phyloP scores from a whole-genome alignment of 2,113 vertebrate species.

The Zosterops borbonicus region DNA sequence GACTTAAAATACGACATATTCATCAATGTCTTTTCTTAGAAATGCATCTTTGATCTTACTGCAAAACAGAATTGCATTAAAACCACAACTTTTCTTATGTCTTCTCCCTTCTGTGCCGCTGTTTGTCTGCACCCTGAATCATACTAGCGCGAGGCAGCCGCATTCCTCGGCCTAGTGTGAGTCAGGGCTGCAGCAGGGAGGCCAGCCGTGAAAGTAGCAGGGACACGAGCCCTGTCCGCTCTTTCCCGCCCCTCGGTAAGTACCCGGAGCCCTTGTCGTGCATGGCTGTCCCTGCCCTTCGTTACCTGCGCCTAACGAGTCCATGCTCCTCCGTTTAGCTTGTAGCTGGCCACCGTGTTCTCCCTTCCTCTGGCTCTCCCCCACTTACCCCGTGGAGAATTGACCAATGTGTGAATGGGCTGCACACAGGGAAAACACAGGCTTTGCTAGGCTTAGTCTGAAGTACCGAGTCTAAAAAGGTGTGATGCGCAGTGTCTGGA shows the following conservation, averaged over 20 bases:
- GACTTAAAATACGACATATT: not conserved
- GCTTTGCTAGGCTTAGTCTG: not conserved
- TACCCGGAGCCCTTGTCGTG: conserved; percentile 59
- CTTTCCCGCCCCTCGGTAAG: conserved; percentile 96
- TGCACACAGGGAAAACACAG: not conserved
- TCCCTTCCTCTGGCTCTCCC: not conserved
- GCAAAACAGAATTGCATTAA: conserved; percentile 41
- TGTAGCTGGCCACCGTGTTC: not conserved
- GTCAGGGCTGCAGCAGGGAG: conserved; percentile 98
- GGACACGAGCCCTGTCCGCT: conserved; percentile 95
- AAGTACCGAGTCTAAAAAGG: not conserved
- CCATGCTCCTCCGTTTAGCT: not conserved
- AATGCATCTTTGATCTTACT: not conserved
- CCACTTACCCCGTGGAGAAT: not conserved
- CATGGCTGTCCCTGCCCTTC: conserved; percentile 35
- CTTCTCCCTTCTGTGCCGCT: conserved; percentile 60
- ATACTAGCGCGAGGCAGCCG: conserved; percentile 91
- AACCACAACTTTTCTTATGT: conserved; percentile 70
- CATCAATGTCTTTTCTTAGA: not conserved
- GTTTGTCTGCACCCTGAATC: conserved; percentile 68
- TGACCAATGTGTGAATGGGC: conserved; percentile 16
- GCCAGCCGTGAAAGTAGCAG: conserved; percentile 98
- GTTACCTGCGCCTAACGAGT: not conserved
- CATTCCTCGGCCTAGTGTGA: conserved; percentile 98
- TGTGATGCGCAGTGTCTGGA: accelerated